Percentiles rank a stretch among this genome's conserved stretches.
Evolutionary conservation across 2,888 invertebrate genomes (phyloP).

Genomic region (Drosophila prostipennis): DNA sequence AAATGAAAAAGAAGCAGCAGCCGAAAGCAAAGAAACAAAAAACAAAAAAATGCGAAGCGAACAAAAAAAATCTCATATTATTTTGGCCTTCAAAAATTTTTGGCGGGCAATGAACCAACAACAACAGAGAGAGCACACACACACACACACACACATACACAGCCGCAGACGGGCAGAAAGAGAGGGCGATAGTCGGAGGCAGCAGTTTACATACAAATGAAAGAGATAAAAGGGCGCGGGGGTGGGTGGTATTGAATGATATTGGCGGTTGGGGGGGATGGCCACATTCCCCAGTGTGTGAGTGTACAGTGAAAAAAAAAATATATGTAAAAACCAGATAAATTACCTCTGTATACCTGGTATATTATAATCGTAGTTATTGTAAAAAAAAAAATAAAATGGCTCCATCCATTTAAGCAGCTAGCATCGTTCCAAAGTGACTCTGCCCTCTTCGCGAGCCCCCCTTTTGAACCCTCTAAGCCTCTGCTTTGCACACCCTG

Average conservation of each 20-base stretch:
- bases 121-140: slow-evolving; percentile 60
- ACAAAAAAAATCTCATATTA: slow-evolving; percentile 74
- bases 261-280: background rate
- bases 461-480: background rate
- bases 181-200: slow-evolving; percentile 2
- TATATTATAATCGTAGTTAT: no score
- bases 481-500: background rate
- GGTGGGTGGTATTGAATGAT: background rate
- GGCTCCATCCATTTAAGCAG: slow-evolving; percentile 6
- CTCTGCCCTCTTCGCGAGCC: background rate
- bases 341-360: background rate
- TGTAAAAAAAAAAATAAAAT: no score
- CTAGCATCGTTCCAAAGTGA: slow-evolving; percentile 1
- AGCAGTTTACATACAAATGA: slow-evolving; percentile 18
- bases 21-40: slow-evolving; percentile 41
- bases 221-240: slow-evolving; percentile 16
- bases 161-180: slow-evolving; percentile 22
- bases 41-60: slow-evolving; percentile 42
- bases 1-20: slow-evolving; percentile 32
- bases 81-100: slow-evolving; percentile 83
- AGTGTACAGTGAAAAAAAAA: slow-evolving; percentile 1
- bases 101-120: slow-evolving; percentile 83
- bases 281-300: slow-evolving; percentile 10
- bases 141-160: background rate
- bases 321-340: background rate